A percentile compares a stretch with the other conserved stretches of the same genome.
phyloP scores from a whole-genome alignment of 2,888 invertebrate species.

The Eledone cirrhosa region DNA sequence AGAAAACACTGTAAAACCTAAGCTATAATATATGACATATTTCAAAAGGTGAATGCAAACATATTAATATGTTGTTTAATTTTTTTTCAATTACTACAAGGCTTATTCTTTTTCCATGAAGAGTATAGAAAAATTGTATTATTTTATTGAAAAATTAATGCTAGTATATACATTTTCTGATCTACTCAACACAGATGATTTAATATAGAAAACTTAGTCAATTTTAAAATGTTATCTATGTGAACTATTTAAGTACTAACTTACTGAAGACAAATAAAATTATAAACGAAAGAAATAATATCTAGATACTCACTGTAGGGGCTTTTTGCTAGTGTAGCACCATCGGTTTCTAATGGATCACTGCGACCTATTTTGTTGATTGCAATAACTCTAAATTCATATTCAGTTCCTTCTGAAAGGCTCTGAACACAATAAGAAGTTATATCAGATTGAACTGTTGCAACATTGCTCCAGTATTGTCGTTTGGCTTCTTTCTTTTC shows the following conservation, averaged over 20 bases:
- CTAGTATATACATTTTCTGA: no score
- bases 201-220: conserved; percentile 26
- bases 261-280: no score
- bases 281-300: neutral
- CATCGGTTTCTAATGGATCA: conserved; percentile 67
- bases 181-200: no score
- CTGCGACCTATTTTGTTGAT: conserved; percentile 70
- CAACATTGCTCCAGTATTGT: conserved; percentile 78
- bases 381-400: conserved; percentile 55
- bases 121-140: no score
- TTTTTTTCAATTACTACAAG: no score
- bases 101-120: no score
- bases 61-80: no score
- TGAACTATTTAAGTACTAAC: conserved; percentile 68
- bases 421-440: conserved; percentile 58
- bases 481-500: conserved; percentile 57
- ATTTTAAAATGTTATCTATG: conserved; percentile 73
- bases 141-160: no score
- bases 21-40: no score
- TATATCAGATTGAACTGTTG: conserved; percentile 79
- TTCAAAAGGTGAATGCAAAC: no score
- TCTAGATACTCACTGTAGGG: conserved; percentile 51
- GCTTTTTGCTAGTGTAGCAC: conserved; percentile 50
- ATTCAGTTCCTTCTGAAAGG: conserved; percentile 67
- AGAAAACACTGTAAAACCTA: no score